Conservation (phyloP, 2,113 vertebrate genomes). For the Mobula hypostoma region DNA sequence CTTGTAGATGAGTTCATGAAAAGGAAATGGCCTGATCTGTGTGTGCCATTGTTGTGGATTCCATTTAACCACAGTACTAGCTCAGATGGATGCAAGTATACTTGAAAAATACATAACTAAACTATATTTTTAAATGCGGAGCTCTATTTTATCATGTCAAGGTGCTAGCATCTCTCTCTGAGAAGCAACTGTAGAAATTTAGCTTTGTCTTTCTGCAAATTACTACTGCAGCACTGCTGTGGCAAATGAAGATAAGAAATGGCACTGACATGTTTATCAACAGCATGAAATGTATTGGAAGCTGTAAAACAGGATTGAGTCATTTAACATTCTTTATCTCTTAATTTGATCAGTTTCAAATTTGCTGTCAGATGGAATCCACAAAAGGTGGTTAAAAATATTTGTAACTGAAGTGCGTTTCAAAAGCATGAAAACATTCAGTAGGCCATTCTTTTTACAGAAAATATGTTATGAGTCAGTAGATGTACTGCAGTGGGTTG, state of each 20-base stretch:
- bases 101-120: background rate
- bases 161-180: background rate
- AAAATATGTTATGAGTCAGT: background rate
- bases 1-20: background rate
- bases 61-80: background rate
- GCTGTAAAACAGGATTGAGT: background rate
- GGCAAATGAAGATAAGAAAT: background rate
- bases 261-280: background rate
- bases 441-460: background rate
- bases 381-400: background rate
- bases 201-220: background rate
- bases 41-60: background rate
- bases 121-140: background rate
- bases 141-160: background rate
- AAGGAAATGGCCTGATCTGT: background rate
- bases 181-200: background rate
- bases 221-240: background rate
- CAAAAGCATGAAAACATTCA: background rate
- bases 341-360: background rate
- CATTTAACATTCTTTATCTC: slow-evolving; percentile 20
- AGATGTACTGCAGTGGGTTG: background rate
- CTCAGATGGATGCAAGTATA: background rate
- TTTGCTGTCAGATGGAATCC: background rate
- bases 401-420: background rate
- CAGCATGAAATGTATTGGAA: background rate